Percentiles rank a stretch among this genome's conserved stretches.
Conservation (phyloP, 2,113 vertebrate species). For the Craseonycteris thonglongyai region DNA sequence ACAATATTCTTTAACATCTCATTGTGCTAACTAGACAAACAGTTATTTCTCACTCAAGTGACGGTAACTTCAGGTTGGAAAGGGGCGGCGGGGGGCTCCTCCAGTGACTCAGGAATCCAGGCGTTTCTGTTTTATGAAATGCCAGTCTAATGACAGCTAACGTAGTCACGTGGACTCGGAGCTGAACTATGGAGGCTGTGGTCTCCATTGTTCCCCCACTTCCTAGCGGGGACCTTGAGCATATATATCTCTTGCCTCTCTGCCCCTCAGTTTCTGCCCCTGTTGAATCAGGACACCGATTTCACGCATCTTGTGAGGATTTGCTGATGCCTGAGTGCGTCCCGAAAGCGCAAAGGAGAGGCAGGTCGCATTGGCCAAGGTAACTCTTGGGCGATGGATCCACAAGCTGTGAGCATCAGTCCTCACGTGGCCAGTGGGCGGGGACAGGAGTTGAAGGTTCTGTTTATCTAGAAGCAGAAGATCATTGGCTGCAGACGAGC, state of each 20-base stretch:
- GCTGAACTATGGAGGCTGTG: too few species aligned
- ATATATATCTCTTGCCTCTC: fast-evolving
- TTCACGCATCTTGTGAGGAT: neutral
- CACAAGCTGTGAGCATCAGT: neutral
- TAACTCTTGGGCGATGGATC: neutral
- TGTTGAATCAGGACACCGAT: too few species aligned
- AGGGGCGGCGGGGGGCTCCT: too few species aligned
- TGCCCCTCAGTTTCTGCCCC: neutral
- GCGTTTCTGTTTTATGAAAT: neutral
- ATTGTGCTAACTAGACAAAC: neutral
- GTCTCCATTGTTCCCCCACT: too few species aligned
- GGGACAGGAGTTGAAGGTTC: fast-evolving
- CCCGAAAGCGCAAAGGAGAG: neutral
- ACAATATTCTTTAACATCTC: neutral
- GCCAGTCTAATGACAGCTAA: neutral
- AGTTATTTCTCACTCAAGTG: neutral
- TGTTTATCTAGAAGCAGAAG: neutral
- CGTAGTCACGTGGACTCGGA: fast-evolving
- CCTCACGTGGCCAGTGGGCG: neutral
- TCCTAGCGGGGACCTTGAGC: neutral
- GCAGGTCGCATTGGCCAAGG: fast-evolving
- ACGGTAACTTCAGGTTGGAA: fast-evolving
- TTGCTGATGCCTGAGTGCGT: too few species aligned
- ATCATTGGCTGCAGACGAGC: neutral
- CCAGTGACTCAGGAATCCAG: neutral